Base-by-base conservation (phyloP, 2,888 invertebrate genomes). In the Acheta domesticus region DNA sequence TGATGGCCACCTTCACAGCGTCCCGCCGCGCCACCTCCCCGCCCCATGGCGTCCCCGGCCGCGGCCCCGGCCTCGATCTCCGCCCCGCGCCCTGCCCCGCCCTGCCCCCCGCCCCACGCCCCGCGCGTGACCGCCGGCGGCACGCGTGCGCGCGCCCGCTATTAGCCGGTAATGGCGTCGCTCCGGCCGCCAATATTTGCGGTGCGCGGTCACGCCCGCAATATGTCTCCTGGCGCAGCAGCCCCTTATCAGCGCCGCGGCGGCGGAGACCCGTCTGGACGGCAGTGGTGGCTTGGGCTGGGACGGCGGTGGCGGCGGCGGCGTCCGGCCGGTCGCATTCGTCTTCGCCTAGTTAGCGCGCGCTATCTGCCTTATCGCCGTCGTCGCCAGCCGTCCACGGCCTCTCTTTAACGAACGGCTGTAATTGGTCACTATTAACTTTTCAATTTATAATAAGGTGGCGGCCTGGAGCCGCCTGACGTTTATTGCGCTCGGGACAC, bases 371-470 rank as follows among this genome's bases (percentile, higher is more conserved):
- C 62, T 14, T 62, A 62, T 62, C 62, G 62, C 62, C 62, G 62
- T 19, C 62, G 62, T 62, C 62, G 14, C 62, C 16, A 62, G 16
- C n/a, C 62, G 16, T 5, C 62, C 62, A 4, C 62, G 62, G 8
- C 36, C 62, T 62, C 62, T 62, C 16, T n/a, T 62, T n/a, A 62
- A 62, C 62, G 62, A 62, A 62, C 62, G n/a, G 62, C 62, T 62
- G 62, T 62, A 62, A 62, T 62, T 62, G 62, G 62, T 62, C 62
- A n/a, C 62, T 62, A 62, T 62, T 62, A 62, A 62, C 62, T 62
- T 62, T 62, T 62, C 62, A 62, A 62, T 62, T 62, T 62, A 62
- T n/a, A 62, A 62, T n/a, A 14, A 62, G 62, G 62, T 62, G 62
- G 62, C 62, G 14, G 62, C 14, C 16, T 12, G 62, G 14, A 14